Evolutionary conservation across 2,113 vertebrate genomes (phyloP), one percentile per base, ranked within the genome.

Genomic region (Ascaphus truei): DNA sequence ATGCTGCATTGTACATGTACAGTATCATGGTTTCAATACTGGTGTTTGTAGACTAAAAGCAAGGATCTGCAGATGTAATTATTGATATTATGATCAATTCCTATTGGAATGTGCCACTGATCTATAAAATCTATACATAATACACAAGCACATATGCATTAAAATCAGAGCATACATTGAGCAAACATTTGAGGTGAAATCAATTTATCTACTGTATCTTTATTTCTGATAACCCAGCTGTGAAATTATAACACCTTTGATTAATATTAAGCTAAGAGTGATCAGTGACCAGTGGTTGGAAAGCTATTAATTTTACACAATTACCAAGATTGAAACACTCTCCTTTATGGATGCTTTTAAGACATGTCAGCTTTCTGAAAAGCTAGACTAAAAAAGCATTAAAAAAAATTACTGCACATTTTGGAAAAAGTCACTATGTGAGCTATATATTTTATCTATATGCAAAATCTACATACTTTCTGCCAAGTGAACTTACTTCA

Each of bases 181-280:
- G 53, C 65, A 59, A 59, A 68, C 55, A 48, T 59, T 68, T 57
- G 43, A 36, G 29, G 31, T n/a, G 13, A 68, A 68, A 68, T 59
- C 55, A 59, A 68, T 68, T 68, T 59, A 68, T 68, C 65, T 50
- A 47, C 39, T 68, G 30, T 50, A 68, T 68, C 43, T 59, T 59
- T 68, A 59, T 59, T 50, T 59, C 30, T 50, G 55, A 68, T 68
- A 59, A 68, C 22, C 55, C 65, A 68, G 26, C 65, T 68, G 65
- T 68, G 43, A 68, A 68, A 68, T 68, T 58, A 59, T 68, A 68
- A 68, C 65, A 68, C 65, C 65, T 68, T 22, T 68, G 53, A 68
- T 68, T 59, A 59, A 68, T 68, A 59, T 58, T 59, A 37, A 37
- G 41, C 50, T 48, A 68, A 53, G 41, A 59, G 45, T 59, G 55